Conservation (phyloP, 2,797 vertebrate genomes). For the Enteromius unitaeniatus region DNA sequence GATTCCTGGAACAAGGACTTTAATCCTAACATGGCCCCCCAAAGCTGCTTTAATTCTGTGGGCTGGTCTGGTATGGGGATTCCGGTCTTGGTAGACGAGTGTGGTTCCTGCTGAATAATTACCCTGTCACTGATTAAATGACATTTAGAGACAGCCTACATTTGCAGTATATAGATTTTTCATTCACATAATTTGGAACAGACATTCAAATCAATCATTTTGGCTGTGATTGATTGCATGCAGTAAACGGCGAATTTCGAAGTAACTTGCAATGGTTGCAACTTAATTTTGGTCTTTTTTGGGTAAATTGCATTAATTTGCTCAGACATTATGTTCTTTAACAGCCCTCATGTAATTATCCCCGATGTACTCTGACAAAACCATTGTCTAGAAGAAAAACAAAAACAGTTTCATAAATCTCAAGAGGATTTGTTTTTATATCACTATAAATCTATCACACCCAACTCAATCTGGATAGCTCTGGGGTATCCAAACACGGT, state of each 20-base stretch:
- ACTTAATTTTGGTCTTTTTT: not conserved
- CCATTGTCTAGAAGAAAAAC: slow-evolving; percentile 36
- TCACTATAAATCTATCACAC: slow-evolving; percentile 38
- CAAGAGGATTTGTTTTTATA: slow-evolving; percentile 20
- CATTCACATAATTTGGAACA: slow-evolving; percentile 11
- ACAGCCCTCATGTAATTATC: slow-evolving; percentile 9
- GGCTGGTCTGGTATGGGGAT: slow-evolving; percentile 68
- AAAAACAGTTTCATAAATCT: slow-evolving; percentile 65
- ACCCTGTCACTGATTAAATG: slow-evolving; percentile 67
- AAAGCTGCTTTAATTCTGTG: slow-evolving; percentile 66
- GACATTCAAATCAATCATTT: not conserved
- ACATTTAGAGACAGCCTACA: slow-evolving; percentile 59
- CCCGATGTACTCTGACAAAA: slow-evolving; percentile 23
- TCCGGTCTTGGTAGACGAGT: slow-evolving; percentile 37
- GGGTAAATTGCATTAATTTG: slow-evolving; percentile 5
- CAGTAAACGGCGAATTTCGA: not conserved
- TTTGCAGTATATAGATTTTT: slow-evolving; percentile 52
- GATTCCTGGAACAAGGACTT: slow-evolving; percentile 53
- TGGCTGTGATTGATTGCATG: not conserved
- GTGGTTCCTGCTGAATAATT: slow-evolving; percentile 52
- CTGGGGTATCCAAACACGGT: slow-evolving; percentile 44
- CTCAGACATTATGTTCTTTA: slow-evolving; percentile 12
- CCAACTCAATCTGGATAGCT: slow-evolving; percentile 6
- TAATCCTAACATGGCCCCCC: slow-evolving; percentile 32
- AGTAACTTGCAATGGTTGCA: not conserved